These are phyloP conservation scores for Synergus gifuensis DNA, from an alignment of 2,888 invertebrate species.

Conservation along the genomic window DNA sequence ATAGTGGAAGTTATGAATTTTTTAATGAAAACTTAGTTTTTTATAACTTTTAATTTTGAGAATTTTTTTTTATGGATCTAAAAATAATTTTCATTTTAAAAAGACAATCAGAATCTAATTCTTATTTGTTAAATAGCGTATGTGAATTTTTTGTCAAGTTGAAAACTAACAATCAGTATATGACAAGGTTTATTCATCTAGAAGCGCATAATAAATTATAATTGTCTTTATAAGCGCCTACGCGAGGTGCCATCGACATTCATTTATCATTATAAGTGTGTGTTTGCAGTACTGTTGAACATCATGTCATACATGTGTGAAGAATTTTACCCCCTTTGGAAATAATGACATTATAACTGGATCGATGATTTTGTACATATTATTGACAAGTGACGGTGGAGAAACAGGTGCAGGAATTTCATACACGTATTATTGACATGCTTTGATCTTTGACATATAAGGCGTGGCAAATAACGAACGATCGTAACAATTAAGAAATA, in stretches of 20 bases:
- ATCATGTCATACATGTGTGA: constrained; percentile 1
- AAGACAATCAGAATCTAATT: no score
- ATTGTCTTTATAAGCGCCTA: not conserved
- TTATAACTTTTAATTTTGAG: no score
- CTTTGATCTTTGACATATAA: constrained; percentile 7
- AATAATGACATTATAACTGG: not conserved
- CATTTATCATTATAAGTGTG: not conserved
- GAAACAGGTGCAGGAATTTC: constrained; percentile 1
- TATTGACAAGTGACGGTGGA: not conserved
- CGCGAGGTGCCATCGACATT: constrained; percentile 19
- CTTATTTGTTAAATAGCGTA: no score
- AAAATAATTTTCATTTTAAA: no score
- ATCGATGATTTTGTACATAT: not conserved
- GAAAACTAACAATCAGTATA: no score
- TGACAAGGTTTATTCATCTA: not conserved
- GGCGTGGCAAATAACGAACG: constrained; percentile 7
- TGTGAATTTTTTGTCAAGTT: no score
- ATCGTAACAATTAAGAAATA: constrained; percentile 13
- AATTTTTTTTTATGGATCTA: no score
- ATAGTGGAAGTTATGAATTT: no score
- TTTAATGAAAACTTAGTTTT: no score
- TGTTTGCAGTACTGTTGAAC: constrained; percentile 2
- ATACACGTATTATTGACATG: not conserved
- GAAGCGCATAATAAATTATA: constrained; percentile 18
- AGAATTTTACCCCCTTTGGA: not conserved